Base-by-base conservation (phyloP, 2,888 invertebrate species). In the Lissonota sp. region DNA sequence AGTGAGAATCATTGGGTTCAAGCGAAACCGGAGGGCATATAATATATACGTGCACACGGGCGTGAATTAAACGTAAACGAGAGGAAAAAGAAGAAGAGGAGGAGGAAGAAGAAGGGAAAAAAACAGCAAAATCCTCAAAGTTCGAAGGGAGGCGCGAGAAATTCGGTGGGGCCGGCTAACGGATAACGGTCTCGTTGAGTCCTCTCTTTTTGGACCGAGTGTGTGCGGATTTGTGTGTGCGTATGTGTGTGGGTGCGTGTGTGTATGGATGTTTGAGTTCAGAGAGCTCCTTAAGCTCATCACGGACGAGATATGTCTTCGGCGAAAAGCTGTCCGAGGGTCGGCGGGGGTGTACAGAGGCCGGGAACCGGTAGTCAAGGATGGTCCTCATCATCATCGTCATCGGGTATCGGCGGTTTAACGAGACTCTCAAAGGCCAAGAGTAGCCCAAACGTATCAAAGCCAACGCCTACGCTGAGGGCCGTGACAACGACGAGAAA, bases 351-450 rank as follows among this genome's bases (percentile, higher is more conserved):
- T 51, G 79, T 57, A 5, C 76, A 46, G 66, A 79, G 77, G 63
- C 57, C 53, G 6, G 57, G 12, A 70, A 67, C 77, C 76, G 79
- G 72, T 64, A 66, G 78, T 66, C 81, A 78, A 51, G 37, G 44
- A 42, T 84, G 83, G 79, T 66, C 71, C 8, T 46, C 75, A 12
- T 49, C 6, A 12, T 8, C 49, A 12, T 49, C 12, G 49, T 49
- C 44, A 10, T 55, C 75, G 62, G 72, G 26, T 26, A 10, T 51
- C 12, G 58, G 63, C 6, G 74, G 39, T 55, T 51, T 66, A 12
- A 16, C 88, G 16, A 85, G 89, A 40, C 75, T 92, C 37, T 83
- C 91, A 40, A 92, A 92, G 75, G 91, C 92, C 4, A 90, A 86
- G 58, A 91, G 92, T 76, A 92, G 87, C 51, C 92, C 92, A 5